Percentiles rank a stretch among this genome's conserved stretches.
Evolutionary conservation across 2,888 invertebrate genomes (phyloP).

Genomic region (Chaetogeoica ovagalla): DNA sequence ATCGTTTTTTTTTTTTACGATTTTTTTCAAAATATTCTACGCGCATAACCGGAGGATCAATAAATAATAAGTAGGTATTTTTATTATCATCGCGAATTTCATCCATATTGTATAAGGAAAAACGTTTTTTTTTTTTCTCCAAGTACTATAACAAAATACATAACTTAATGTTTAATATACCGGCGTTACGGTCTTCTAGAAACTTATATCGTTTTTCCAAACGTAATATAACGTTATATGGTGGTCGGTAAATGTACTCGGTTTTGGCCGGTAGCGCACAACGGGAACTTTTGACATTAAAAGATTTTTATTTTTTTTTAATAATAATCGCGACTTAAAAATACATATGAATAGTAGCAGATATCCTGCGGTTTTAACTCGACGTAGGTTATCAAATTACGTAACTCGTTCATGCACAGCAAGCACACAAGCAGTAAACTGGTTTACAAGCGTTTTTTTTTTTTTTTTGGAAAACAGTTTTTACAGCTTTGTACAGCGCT

Average conservation of each 20-base stretch:
- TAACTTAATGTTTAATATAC: too few relatives aligned
- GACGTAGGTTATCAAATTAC: conserved; percentile 39
- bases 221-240: background rate
- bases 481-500: background rate
- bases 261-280: background rate
- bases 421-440: conserved; percentile 29
- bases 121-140: too few relatives aligned
- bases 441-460: conserved; percentile 15
- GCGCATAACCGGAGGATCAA: too few relatives aligned
- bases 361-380: conserved; percentile 11
- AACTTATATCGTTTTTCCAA: background rate
- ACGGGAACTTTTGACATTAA: background rate
- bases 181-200: background rate
- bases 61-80: too few relatives aligned
- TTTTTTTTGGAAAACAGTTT: conserved; percentile 24
- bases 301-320: conserved; percentile 22
- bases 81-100: too few relatives aligned
- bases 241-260: background rate
- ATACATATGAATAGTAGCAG: conserved; percentile 8
- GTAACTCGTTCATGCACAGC: conserved; percentile 37
- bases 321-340: conserved; percentile 17
- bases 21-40: too few relatives aligned
- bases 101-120: too few relatives aligned
- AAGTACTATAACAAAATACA: too few relatives aligned
- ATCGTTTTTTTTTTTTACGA: too few relatives aligned